A percentile compares a stretch with the other conserved stretches of the same genome.
phyloP scores from a whole-genome alignment of 2,888 invertebrate species.

The Diabrotica balteata region DNA sequence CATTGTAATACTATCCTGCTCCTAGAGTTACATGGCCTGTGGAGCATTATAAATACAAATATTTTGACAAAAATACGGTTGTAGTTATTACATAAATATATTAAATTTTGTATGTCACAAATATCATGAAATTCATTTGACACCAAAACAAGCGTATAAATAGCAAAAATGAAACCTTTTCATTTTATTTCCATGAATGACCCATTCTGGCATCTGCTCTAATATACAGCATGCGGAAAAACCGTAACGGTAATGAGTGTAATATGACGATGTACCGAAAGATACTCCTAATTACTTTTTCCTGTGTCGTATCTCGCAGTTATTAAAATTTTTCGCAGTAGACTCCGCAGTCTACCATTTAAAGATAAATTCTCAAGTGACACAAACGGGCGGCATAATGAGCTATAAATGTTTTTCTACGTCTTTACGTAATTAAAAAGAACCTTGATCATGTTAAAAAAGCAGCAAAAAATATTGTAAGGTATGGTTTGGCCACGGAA shows the following conservation, averaged over 20 bases:
- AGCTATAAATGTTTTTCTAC: slow-evolving; percentile 3
- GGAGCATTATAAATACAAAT: no score
- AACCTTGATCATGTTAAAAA: neutral
- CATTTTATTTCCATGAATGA: no score
- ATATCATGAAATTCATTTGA: no score
- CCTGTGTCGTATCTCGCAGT: slow-evolving; percentile 1
- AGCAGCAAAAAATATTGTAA: no score
- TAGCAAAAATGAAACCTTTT: no score
- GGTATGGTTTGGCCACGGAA: neutral
- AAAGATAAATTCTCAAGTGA: neutral
- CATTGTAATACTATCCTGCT: no score
- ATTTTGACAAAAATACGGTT: no score
- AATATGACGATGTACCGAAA: slow-evolving; percentile 1
- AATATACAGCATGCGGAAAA: neutral
- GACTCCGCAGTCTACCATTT: neutral
- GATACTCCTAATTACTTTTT: slow-evolving; percentile 7
- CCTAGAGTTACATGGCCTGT: no score
- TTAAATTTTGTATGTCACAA: no score
- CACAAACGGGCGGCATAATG: neutral
- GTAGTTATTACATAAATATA: no score
- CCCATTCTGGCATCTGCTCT: no score
- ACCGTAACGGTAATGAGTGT: slow-evolving; percentile 4
- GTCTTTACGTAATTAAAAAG: neutral
- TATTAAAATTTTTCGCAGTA: slow-evolving; percentile 4
- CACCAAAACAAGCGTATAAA: no score